These are phyloP conservation scores for Eulemur macaco DNA, from an alignment of 2,113 vertebrate species.

Conservation along the genomic window DNA sequence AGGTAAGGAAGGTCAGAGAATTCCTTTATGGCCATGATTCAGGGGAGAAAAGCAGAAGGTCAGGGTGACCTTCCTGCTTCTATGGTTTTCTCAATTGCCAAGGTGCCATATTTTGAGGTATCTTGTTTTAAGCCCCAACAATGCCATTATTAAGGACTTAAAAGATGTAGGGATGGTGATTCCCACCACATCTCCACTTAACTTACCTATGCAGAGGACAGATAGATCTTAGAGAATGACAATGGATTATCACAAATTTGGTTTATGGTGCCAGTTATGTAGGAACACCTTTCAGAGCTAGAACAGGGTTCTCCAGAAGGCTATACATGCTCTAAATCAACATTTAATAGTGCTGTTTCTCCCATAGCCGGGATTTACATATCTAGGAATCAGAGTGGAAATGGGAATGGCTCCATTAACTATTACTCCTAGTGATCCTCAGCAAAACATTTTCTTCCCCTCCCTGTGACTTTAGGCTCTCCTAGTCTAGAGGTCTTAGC, in stretches of 20 bases:
- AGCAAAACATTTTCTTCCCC: background rate
- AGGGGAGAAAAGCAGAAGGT: background rate
- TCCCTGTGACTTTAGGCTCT: background rate
- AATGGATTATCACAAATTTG: conserved; percentile 2
- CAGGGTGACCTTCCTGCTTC: background rate
- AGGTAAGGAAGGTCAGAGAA: background rate
- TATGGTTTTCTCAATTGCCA: background rate
- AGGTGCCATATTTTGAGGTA: background rate
- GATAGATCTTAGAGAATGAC: background rate
- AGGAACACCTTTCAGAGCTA: background rate
- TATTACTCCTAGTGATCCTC: background rate
- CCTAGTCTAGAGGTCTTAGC: background rate
- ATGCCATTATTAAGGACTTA: background rate
- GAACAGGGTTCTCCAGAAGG: background rate
- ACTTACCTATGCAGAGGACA: background rate
- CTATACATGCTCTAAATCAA: background rate
- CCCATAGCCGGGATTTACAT: background rate
- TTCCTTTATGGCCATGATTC: background rate
- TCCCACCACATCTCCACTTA: background rate
- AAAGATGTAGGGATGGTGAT: background rate
- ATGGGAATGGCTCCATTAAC: background rate
- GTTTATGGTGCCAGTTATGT: background rate
- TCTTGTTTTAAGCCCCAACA: background rate
- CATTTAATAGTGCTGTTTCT: background rate
- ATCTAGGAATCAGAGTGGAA: background rate